Conservation (phyloP, 2,888 invertebrate species). For the Ochropacha duplaris region DNA sequence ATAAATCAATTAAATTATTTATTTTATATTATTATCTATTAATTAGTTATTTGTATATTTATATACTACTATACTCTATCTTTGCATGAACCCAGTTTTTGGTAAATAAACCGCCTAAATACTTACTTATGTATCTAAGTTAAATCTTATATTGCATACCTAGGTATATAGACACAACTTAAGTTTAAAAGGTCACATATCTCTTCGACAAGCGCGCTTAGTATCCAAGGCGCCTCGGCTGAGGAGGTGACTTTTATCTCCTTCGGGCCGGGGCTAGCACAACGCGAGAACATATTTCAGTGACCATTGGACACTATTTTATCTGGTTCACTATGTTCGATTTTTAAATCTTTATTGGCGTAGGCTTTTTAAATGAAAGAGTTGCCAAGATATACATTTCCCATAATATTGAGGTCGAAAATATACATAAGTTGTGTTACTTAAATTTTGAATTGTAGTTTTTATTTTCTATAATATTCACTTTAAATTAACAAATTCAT, state of each 20-base stretch:
- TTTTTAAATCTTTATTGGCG: background rate
- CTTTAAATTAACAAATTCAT: no score
- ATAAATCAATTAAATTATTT: no score
- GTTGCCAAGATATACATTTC: no score
- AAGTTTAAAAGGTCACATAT: background rate
- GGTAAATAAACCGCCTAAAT: background rate
- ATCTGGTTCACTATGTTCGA: background rate
- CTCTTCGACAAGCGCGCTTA: background rate
- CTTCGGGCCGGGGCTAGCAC: background rate
- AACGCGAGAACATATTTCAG: background rate
- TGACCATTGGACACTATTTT: constrained; percentile 1
- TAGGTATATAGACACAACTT: background rate
- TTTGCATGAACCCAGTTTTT: no score
- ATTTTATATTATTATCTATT: no score
- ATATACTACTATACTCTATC: no score
- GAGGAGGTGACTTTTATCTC: constrained; percentile 1
- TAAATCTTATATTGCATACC: background rate
- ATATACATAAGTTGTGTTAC: no score
- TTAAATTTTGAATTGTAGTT: no score
- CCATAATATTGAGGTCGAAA: no score
- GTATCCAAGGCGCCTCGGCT: background rate
- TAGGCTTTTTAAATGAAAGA: background rate
- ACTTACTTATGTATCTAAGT: background rate
- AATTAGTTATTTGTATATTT: no score
- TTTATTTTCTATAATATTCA: no score